A percentile compares a stretch with the other conserved stretches of the same genome.
phyloP scores from a whole-genome alignment of 2,113 vertebrate species.

The Chrysochloris asiatica region DNA sequence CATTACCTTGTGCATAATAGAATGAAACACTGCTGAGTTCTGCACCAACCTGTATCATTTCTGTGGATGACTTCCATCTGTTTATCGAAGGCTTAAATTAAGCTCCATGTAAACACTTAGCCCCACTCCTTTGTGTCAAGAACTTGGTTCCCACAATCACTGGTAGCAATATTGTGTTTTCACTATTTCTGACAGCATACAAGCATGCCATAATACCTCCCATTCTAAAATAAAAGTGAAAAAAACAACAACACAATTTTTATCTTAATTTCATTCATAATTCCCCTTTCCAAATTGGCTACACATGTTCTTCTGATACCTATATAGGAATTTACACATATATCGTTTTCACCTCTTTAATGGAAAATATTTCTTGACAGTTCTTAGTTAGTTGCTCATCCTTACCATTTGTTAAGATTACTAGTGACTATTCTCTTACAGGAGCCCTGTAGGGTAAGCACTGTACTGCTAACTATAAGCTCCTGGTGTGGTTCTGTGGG shows the following conservation, averaged over 20 bases:
- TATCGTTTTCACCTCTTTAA: background rate
- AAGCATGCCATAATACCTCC: background rate
- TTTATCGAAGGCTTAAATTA: background rate
- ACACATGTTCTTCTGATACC: background rate
- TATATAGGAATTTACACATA: background rate
- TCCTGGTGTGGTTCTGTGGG: too few relatives aligned
- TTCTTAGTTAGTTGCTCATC: background rate
- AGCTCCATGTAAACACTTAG: background rate
- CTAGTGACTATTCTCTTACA: background rate
- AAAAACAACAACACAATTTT: background rate
- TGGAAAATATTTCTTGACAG: too few relatives aligned
- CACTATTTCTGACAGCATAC: background rate
- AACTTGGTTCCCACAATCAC: background rate
- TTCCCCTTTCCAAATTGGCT: background rate
- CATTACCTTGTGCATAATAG: too few relatives aligned
- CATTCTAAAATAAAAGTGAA: slow-evolving; percentile 17
- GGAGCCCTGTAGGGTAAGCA: too few relatives aligned
- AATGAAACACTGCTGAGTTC: too few relatives aligned
- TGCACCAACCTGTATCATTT: too few relatives aligned
- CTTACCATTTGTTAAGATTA: background rate
- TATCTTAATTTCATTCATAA: background rate
- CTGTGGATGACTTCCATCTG: background rate
- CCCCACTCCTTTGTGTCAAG: slow-evolving; percentile 3
- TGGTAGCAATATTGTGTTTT: background rate
- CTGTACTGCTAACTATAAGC: too few relatives aligned